Base-by-base conservation (phyloP, 2,797 vertebrate genomes). In the Enteromius paludinosus region DNA sequence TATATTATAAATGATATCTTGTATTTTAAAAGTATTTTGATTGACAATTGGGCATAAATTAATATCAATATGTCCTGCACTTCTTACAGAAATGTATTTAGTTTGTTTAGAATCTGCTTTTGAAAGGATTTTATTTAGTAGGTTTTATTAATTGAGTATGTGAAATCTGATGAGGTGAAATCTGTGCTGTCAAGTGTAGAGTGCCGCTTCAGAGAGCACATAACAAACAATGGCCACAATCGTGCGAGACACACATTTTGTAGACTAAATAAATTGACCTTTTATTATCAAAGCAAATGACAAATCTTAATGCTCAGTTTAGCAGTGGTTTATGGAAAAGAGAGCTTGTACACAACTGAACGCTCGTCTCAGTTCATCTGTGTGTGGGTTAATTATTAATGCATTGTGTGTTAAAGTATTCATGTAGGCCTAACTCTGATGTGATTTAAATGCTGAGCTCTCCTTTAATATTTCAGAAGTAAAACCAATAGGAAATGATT, bases 361-460 rank as follows among this genome's bases (percentile, higher is more conserved):
- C 11, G 35, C 49, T 73, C 28, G n/a, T 73, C 56, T 76, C 65
- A 75, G 83, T 83, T 79, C 49, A 18, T 76, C 61, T 78, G 83
- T 83, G 71, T 87, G 77, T 77, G 33, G 35, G 38, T 93, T 68
- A 91, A 92, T 93, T 89, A 92, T 92, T 92, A 38, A 91, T 82
- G 70, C 28, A 81, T 64, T 62, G 52, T 87, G 77, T 81, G 52
- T 90, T 91, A 43, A 90, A 92, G 89, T 92, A 91, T 93, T 93
- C 64, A 92, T 71, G 64, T 68, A 78, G 83, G 83, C 89, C 87
- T 61, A 87, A 72, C 86, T 86, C 87, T 15, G 88, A 89, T 91
- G 89, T 90, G 90, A 92, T 92, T 92, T 92, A 89, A 86, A 87
- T 59, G 79, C 73, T 47, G 49, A 78, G 85, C 81, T 68, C 73